Evolutionary conservation across 2,113 vertebrate species (phyloP), one percentile per base, ranked within the genome.

Genomic region (Toxostoma redivivum): DNA sequence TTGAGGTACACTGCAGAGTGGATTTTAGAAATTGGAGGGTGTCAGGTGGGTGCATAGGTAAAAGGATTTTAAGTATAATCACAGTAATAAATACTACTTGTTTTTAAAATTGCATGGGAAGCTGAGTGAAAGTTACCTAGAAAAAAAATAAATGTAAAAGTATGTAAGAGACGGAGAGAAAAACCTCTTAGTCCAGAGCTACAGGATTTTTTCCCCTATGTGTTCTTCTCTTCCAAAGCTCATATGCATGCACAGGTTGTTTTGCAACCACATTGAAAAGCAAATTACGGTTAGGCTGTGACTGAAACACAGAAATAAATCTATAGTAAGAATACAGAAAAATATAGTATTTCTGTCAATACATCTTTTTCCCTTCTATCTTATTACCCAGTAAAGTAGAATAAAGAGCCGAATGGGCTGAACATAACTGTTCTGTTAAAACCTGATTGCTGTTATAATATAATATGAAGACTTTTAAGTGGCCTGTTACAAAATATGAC

Each of bases 191-290:
- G 6, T 88, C 7, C 10, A n/a, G 21, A 71, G 12, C 24, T 16
- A 5, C 12, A 67, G 48, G 15, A 40, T 56, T 57, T 38, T 71
- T 3, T 2, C 12, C 17, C 5, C 1, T 5, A 0, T 0, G 0
- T 5, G 3, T 81, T 84, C 27, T 82, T 56, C 17, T 57, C 24
- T 82, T 85, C 21, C 15, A 56, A 71, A 71, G 38, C 21, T 28
- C 11, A 11, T 9, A 15, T 56, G 31, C 35, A 8, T 51, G 48
- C 20, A 33, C 18, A 30, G 42, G 25, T 74, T 66, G 17, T 38
- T 30, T 61, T 70, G 40, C 45, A 81, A 13, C 10, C 11, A 10
- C 5, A 8, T 14, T 62, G 42, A 66, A 83, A 94, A 79, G 23
- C 18, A 38, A 47, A n/a, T 66, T 73, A 9, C 23, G 15, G 6